Evolutionary conservation across 2,888 invertebrate genomes (phyloP).

Genomic region (Drepana falcataria): DNA sequence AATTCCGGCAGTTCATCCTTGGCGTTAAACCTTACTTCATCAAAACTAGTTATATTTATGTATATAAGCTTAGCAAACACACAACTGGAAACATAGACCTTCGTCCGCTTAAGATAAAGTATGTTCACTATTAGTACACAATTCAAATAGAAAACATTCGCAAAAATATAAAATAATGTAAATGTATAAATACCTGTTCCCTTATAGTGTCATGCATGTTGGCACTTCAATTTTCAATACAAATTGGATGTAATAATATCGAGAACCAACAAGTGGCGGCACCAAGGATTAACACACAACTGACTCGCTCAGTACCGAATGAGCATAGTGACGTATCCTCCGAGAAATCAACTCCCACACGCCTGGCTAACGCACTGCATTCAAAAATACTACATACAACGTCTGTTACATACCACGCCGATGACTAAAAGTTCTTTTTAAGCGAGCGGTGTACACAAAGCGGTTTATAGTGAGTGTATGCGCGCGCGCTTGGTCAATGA

Average conservation of each 20-base stretch:
- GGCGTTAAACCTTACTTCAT: too few species aligned
- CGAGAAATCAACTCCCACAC: constrained; percentile 21
- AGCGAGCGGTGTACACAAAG: constrained; percentile 37
- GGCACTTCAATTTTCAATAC: constrained; percentile 6
- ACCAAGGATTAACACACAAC: constrained; percentile 37
- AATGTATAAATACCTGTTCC: constrained; percentile 35
- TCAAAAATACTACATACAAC: constrained; percentile 31
- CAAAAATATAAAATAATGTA: constrained; percentile 3
- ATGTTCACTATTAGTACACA: constrained; percentile 8
- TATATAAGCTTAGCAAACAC: not conserved
- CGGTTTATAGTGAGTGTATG: constrained; percentile 13
- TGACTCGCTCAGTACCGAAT: constrained; percentile 19
- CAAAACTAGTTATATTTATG: too few species aligned
- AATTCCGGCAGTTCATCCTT: too few species aligned
- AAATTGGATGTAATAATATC: not conserved
- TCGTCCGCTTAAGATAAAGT: not conserved
- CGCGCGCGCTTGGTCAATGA: constrained; percentile 35
- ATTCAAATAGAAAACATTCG: not conserved
- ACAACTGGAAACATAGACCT: not conserved
- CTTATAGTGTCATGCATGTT: constrained; percentile 47
- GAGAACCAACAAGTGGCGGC: constrained; percentile 19
- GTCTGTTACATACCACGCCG: constrained; percentile 23
- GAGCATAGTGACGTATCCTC: constrained; percentile 20
- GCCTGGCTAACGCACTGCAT: constrained; percentile 18
- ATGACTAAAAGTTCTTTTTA: constrained; percentile 25